Base-by-base conservation (phyloP, 1,140 invertebrate species). In the Drosophila punjabiensis region DNA sequence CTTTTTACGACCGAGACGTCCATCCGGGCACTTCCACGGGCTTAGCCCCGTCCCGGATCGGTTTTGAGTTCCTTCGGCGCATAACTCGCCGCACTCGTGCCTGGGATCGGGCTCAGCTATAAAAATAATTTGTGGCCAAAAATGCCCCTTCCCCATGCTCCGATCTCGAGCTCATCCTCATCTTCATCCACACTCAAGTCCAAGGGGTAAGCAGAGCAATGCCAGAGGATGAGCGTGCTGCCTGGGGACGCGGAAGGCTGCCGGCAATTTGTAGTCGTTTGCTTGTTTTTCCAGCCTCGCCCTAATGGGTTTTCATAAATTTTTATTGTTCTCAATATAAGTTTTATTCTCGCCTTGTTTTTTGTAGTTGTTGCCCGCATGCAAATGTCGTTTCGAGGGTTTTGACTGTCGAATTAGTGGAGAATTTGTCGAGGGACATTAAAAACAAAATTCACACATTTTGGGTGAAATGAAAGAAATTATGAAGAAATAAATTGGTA, bases 71-170 rank as follows among this genome's bases (percentile, higher is more conserved):
- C 50, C 75, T 83, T 76, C 78, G 67, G 76, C 76, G 81, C 89
- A 88, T 91, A 88, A 73, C 79, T 85, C 73, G 56, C 48, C 53
- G 78, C 69, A 78, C 78, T 68, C 55, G 80, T 82, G 79, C 64
- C 69, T 89, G 86, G 86, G 81, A 84, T 89, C 73, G 55, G 30
- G 48, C 52, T 63, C 81, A 80, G 89, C 89, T 92, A 92, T 92
- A 82, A 92, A 89, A 92, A 92, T 92, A 92, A 92, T 92, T 92
- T 92, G 89, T 89, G 89, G 89, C 82, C 56, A 61, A 79, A 79
- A 65, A 59, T 67, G 69, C 69, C 73, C 63, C 69, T 71, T 60
- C 76, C 37, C 20, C 24, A 13, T 24, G 18, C 24, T 37, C 60
- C 60, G 66, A 75, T 75, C 62, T 47, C 62, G 28, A 35, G 14